Base-by-base conservation (phyloP, 2,888 invertebrate species). In the Miltochrista miniata region DNA sequence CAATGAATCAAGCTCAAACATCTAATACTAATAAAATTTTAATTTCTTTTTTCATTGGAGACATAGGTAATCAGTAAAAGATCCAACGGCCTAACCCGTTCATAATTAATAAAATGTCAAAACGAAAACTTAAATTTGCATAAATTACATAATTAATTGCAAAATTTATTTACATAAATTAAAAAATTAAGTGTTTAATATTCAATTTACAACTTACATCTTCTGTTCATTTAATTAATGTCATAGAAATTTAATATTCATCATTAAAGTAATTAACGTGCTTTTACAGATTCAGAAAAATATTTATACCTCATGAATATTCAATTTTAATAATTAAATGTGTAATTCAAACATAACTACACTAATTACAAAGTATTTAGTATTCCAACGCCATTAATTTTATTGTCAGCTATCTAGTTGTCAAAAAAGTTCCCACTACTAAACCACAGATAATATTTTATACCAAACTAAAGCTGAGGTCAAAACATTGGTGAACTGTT, bases 251-350 rank as follows among this genome's bases (percentile, higher is more conserved):
- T n/a, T 43, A 48, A 48, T 33, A 31, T 11, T 9, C 8, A 31
- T 9, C 31, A 10, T 31, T 31, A 31, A 8, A 8, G 1, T 33
- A 15, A 45, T 45, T 41, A 46, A 29, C 13, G 33, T 39, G 3
- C 33, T 39, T 18, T 14, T 9, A 42, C 14, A 49, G 35, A 34
- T 36, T 47, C 14, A 18, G 24, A 15, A 46, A 31, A 44, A 45
- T 57, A 38, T 68, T 60, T 61, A 54, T 37, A 48, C 45, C 53
- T 64, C 53, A 68, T 68, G 61, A 65, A 65, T 64, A 60, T 54
- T 48, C 36, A 35, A 29, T 41, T 48, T 18, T 37, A 33, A 41
- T 45, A 42, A 48, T 48, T 45, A 45, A 48, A 53, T 36, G 10
- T 24, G 31, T 29, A 45, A 15, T 33, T 35, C 31, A 48, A 46